Evolutionary conservation across 2,888 invertebrate species (phyloP), one percentile per base, ranked within the genome.

Genomic region (Lasioglossum calceatum): DNA sequence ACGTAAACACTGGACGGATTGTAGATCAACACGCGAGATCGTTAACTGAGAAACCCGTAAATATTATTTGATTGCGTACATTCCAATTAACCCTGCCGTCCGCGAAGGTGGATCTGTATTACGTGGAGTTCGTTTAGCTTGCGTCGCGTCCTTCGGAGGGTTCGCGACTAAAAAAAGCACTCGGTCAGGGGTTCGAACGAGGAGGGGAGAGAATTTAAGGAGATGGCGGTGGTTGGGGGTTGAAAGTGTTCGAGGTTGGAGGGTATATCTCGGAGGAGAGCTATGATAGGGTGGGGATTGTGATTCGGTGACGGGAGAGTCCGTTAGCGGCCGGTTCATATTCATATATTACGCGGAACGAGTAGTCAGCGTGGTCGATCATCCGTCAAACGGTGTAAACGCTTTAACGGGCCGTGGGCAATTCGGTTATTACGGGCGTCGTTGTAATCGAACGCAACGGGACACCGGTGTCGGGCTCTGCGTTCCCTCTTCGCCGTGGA

Each of bases 391-490:
- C 91, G 91, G 90, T 90, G 91, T 91, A 91, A 91, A 91, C 91
- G 91, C 91, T 91, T 91, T 91, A 91, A 91, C 91, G 91, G 91
- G 91, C 91, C 91, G 91, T 91, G 91, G 92, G 90, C 92, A 93
- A 93, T 93, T 92, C 91, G 92, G 92, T 93, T 93, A 93, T 93
- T 92, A 91, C 93, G 90, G 89, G 89, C 91, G 91, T 90, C 92
- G 91, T 91, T 91, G 92, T 92, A 92, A 92, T 93, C 92, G 92
- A 91, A 91, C 91, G 91, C 89, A 85, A 82, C 87, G 88, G 90
- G 90, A 87, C 86, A 88, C 85, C 82, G 76, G 85, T 81, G 85
- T 81, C 61, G 76, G 74, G 72, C 86, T 32, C 14, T 16, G 61
- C 61, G 61, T 64, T 64, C 61, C 16, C 61, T 64, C 85, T 81